Base-by-base conservation (phyloP, 2,888 invertebrate genomes). In the Andrena bucephala region DNA sequence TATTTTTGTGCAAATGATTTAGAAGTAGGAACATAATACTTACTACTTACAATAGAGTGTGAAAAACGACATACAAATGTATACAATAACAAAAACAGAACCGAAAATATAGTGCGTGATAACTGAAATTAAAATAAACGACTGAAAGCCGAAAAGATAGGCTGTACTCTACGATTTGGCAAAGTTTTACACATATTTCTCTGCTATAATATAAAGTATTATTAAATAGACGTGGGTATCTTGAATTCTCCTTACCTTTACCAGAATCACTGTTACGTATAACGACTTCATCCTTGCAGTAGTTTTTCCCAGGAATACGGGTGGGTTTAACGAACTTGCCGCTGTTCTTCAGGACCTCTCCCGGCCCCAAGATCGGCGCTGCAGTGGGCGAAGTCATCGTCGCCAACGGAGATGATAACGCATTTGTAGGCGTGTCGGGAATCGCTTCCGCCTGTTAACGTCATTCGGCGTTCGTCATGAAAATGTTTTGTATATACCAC, bases 201-300 rank as follows among this genome's bases (percentile, higher is more conserved):
- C 42, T 76, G 42, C 54, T 69, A 70, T 48, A 24, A 67, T 72
- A 62, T 66, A 72, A 42, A 48, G 8, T 42, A 65, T 68, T 42
- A 31, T 36, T 78, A 78, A 65, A 4, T 16, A n/a, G 20, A 71
- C 10, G 8, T 52, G 13, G 27, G 60, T 29, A 73, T 10, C 27
- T 42, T 24, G 7, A 50, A 67, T 50, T 83, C 31, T 42, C 62
- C 75, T 94, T 95, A 98, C 98, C 98, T 97, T 99, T 99, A 92
- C 99, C 99, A 70, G 98, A 98, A 94, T 99, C 99, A 84, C 98
- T 97, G 94, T 99, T 99, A 87, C 98, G 96, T 92, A 99, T 99
- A 84, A 98, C 97, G 85, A 98, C 97, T 95, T 99, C 99, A 93
- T 99, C 98, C 94, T 98, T 98, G 92, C 98, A 98, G 94, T 98